Conservation (phyloP, 2,797 vertebrate genomes). For the Austrolebias charrua region DNA sequence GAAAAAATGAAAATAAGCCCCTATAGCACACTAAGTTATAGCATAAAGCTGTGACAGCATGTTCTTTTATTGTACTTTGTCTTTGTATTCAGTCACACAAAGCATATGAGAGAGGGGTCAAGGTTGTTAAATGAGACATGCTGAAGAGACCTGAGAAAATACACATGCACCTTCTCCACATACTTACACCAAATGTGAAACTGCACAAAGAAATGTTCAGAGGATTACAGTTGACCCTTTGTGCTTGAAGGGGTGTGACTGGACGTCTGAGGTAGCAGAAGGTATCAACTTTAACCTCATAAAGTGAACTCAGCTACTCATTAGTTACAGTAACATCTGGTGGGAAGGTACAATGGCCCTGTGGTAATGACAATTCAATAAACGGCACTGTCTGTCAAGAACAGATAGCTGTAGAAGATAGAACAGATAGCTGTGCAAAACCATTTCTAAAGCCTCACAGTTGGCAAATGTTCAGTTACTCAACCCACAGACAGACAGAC, state of each 20-base stretch:
- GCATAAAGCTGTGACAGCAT: slow-evolving; percentile 36
- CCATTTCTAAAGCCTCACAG: slow-evolving; percentile 48
- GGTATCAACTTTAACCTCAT: slow-evolving; percentile 84
- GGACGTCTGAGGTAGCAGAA: slow-evolving; percentile 57
- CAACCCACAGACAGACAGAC: slow-evolving; percentile 13
- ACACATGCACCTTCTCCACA: background rate
- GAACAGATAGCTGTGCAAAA: slow-evolving; percentile 50
- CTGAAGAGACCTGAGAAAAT: slow-evolving; percentile 24
- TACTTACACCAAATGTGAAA: slow-evolving; percentile 15
- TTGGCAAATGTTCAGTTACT: slow-evolving; percentile 38
- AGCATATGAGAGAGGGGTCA: slow-evolving; percentile 46
- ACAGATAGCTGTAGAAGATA: slow-evolving; percentile 51
- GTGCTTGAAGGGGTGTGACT: slow-evolving; percentile 57
- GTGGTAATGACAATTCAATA: slow-evolving; percentile 80
- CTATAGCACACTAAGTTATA: slow-evolving; percentile 60
- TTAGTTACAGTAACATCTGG: slow-evolving; percentile 85
- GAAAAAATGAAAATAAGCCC: slow-evolving; percentile 70
- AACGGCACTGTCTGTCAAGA: slow-evolving; percentile 71
- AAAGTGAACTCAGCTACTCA: slow-evolving; percentile 79
- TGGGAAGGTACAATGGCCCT: slow-evolving; percentile 70
- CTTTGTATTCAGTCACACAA: slow-evolving; percentile 4
- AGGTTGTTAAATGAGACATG: slow-evolving; percentile 60
- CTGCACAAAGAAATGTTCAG: slow-evolving; percentile 25
- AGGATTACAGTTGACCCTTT: slow-evolving; percentile 74
- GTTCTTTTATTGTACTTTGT: background rate